Base-by-base conservation (phyloP, 1,140 invertebrate genomes). In the Globodera ellingtonae region DNA sequence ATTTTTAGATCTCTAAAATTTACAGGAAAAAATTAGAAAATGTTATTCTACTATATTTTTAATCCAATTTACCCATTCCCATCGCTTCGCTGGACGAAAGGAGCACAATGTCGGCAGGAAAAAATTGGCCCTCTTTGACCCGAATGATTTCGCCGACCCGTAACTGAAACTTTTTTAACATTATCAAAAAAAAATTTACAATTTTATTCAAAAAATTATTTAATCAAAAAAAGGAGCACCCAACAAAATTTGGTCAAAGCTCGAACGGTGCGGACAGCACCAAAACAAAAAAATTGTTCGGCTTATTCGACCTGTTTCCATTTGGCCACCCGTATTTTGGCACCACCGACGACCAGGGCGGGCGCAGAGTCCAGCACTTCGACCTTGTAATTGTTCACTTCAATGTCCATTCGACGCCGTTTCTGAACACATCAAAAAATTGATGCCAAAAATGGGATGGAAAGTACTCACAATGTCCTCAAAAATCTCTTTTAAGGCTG, bases 81-180 rank as follows among this genome's bases (percentile, higher is more conserved):
- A 97, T 94, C 0, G 96, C 96, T 90, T 99, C 97, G 91, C 96
- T 95, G 7, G 95, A 96, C 0, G 95, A 93, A 78, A 98, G 89
- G 7, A 98, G 87, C 78, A 97, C 91, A 48, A 98, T 91, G 91
- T 98, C 96, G 15, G 95, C 95, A 7, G 96, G 96, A 90, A 98
- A 98, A 90, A 96, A 95, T 87, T 93, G 93, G 88, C 96, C 95
- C 90, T 95, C 95, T 83, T 92, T 91, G 47, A 97, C 93, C 91
- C 95, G 95, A 79, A 96, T 94, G 84, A 98, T 93, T 90, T 97
- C 95, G 0, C 96, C 95, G 15, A 98, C 95, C 71, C 92, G 91
- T 46, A 98, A 91, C 84, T 91, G 72, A 62, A 62, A 62, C 4
- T 24, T 72, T 72, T 72, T 72, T 72, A n/a, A 72, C n/a, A 72